Evolutionary conservation across 2,888 invertebrate genomes (phyloP), one percentile per base, ranked within the genome.

Genomic region (Charanyca ferruginea): DNA sequence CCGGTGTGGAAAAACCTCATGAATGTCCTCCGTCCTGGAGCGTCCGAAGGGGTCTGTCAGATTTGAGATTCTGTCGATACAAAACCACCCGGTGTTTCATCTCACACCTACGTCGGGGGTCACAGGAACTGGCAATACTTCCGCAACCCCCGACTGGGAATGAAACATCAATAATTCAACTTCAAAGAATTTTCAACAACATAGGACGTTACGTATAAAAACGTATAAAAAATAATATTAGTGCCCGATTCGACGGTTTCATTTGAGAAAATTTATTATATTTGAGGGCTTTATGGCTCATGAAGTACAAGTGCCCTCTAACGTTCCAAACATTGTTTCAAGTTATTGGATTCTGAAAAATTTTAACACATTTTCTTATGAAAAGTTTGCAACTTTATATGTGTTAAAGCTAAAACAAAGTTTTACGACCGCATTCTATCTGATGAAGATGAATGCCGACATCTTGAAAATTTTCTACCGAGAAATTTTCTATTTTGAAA

Each of bases 281-380:
- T 79, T 73, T 57, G 49, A 75, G 61, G 47, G 66, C 63, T 60
- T 83, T 75, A 64, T 58, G 47, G 54, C 57, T 63, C 48, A 41
- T 44, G 47, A 16, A 62, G 49, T 66, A 66, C 51, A 51, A 72
- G 61, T 62, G 66, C 77, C 75, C 76, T 80, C 67, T 66, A 73
- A 73, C 77, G 55, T 60, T 71, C 52, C 44, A 48, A 72, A 76
- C 67, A 81, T 70, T 80, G 70, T 79, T 73, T 69, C 42, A 62
- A 79, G 62, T 76, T 79, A 75, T 76, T 66, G 76, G 48, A 58
- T 69, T 65, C 74, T 71, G 66, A 76, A 78, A 79, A 79, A 67
- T 82, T 73, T 72, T 62, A 61, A 64, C 66, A 77, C 64, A 64
- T 64, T 65, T 66, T 73, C 70, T 74, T 83, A 62, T 62, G 22